Evolutionary conservation across 2,113 vertebrate species (phyloP), one percentile per base, ranked within the genome.

Genomic region (Tachysurus vachellii): DNA sequence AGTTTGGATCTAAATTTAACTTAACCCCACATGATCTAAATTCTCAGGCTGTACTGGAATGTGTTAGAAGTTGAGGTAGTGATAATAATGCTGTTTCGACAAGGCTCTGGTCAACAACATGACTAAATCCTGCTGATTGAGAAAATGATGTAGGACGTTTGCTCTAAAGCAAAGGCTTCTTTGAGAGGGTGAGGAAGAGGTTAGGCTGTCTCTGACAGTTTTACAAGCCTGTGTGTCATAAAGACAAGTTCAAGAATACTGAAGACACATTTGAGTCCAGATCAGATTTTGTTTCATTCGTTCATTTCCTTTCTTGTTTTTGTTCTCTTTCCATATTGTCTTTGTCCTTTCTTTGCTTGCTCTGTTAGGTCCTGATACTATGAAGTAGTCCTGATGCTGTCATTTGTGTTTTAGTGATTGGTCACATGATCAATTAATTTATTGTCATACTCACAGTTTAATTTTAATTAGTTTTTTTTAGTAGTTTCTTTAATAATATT

Each of bases 21-120:
- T 53, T n/a, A 5, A 62, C 50, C 21, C 31, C 8, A 5, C 7
- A 19, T 61, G 53, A 71, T 47, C 54, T 76, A 19, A 53, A 31
- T 85, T 77, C 44, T 28, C 31, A 26, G 36, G 44, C 16, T 21
- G 42, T 13, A 50, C 23, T 47, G 70, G 70, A 85, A 57, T 76
- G 31, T 19, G 19, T 44, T 44, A 23, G 83, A 42, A 36, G 53
- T 79, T 83, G 44, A 84, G 73, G 28, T 83, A 42, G 70, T 83
- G 61, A 57, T 83, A 23, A 57, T 83, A 23, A 88, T 81, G 70
- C 53, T 11, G 26, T 82, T 88, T 56, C 57, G 11, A 73, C 36
- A 61, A 42, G 83, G 83, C 44, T 82, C 75, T 57, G 83, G 83
- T 82, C 83, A 88, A 86, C 79, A 68, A 64, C 84, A 82, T 85